Conservation (phyloP, 2,113 vertebrate species). For the Sceloporus tristichus region DNA sequence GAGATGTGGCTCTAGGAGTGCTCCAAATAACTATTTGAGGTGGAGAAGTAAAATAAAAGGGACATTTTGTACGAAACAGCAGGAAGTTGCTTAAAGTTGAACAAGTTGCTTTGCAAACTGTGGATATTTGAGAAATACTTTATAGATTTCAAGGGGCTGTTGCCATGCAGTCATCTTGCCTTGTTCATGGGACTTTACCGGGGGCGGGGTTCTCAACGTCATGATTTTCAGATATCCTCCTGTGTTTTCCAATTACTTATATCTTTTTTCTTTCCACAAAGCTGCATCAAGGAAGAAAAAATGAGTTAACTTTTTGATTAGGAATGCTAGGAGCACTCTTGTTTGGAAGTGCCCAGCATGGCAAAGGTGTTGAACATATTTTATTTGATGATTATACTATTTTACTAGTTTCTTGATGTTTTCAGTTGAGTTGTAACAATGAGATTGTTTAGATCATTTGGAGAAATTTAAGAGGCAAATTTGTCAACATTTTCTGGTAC, state of each 20-base stretch:
- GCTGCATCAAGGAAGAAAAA: not conserved
- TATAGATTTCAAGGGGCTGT: not conserved
- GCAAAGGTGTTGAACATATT: not conserved
- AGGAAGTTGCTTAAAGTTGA: not conserved
- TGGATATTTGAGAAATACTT: not conserved
- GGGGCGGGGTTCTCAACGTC: no score
- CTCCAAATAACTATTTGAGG: not conserved
- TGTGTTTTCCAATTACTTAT: not conserved
- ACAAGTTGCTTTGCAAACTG: not conserved
- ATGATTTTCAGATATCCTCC: no score
- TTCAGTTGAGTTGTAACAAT: not conserved
- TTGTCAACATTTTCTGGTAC: not conserved
- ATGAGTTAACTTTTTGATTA: not conserved
- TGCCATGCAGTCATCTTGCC: not conserved
- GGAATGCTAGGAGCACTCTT: not conserved
- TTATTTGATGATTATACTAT: not conserved
- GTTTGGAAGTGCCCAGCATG: not conserved
- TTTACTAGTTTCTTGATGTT: not conserved
- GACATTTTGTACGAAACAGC: not conserved
- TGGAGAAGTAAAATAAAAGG: conserved; percentile 1
- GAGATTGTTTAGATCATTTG: not conserved
- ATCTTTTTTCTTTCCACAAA: not conserved
- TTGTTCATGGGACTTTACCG: not conserved
- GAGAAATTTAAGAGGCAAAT: not conserved
- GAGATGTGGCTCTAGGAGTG: not conserved